A percentile compares a stretch with the other conserved stretches of the same genome.
phyloP scores from a whole-genome alignment of 2,797 vertebrate genomes.

The Salarias fasciatus region DNA sequence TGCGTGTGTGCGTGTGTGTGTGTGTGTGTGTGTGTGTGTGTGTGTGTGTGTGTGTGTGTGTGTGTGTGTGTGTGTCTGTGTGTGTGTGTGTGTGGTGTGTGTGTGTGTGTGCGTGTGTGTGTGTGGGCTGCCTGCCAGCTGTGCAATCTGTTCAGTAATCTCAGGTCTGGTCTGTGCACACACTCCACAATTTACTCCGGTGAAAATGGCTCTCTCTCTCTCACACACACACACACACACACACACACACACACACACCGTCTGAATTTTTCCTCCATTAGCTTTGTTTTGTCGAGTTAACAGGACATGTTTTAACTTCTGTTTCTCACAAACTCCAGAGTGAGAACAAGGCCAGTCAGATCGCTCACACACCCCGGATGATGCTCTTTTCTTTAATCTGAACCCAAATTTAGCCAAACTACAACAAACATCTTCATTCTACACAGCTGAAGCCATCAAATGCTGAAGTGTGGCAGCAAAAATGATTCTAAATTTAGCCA shows the following conservation, averaged over 20 bases:
- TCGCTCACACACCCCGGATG: not conserved
- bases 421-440: too few species aligned
- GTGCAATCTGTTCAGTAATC: conserved; percentile 82
- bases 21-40: conserved; percentile 44
- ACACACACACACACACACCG: conserved; percentile 13
- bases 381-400: not conserved
- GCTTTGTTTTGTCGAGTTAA: too few species aligned
- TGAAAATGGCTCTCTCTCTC: conserved; percentile 51
- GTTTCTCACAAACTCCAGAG: too few species aligned
- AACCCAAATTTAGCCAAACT: not conserved
- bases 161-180: conserved; percentile 78
- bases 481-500: too few species aligned
- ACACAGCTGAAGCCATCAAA: too few species aligned
- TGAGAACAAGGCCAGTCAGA: too few species aligned
- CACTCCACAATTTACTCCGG: conserved; percentile 73
- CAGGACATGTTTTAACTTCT: too few species aligned
- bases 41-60: conserved; percentile 27
- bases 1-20: conserved; percentile 26
- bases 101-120: conserved; percentile 56
- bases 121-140: conserved; percentile 77
- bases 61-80: conserved; percentile 33
- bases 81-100: conserved; percentile 29
- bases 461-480: too few species aligned
- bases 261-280: too few species aligned
- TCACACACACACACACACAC: conserved; percentile 4